Evolutionary conservation across 2,888 invertebrate species (phyloP).

Genomic region (Leptopilina syphax): DNA sequence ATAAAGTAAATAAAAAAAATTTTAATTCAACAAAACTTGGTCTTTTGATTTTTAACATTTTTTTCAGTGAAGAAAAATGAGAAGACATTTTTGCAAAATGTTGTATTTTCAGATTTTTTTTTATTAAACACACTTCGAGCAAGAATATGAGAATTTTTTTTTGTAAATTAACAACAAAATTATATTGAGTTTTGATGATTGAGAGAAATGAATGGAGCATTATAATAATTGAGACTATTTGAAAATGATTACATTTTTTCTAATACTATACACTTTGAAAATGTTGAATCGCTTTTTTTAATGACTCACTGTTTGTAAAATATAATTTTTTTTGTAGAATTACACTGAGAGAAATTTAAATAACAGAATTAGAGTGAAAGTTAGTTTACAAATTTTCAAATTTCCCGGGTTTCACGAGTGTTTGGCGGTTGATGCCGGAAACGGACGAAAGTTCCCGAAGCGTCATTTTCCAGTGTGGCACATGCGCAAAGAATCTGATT

Average conservation of each 20-base stretch:
- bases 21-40: not conserved
- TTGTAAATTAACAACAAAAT: not conserved
- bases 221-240: not conserved
- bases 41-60: not conserved
- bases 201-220: not conserved
- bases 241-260: slow-evolving; percentile 8
- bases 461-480: too few relatives aligned
- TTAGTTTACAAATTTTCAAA: too few relatives aligned
- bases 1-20: not conserved
- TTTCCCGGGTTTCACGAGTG: too few relatives aligned
- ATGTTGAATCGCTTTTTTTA: not conserved
- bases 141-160: not conserved
- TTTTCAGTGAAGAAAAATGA: not conserved
- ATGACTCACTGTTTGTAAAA: too few relatives aligned
- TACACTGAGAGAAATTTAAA: too few relatives aligned
- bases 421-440: too few relatives aligned
- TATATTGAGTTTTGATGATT: not conserved
- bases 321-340: too few relatives aligned
- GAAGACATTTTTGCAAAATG: slow-evolving; percentile 10
- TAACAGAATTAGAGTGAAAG: too few relatives aligned
- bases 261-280: too few relatives aligned
- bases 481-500: too few relatives aligned
- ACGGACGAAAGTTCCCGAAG: too few relatives aligned
- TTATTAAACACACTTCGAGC: slow-evolving; percentile 33
- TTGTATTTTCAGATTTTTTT: slow-evolving; percentile 12